phyloP scores from a whole-genome alignment of 2,113 vertebrate genomes.

The Oncorhynchus tshawytscha region DNA sequence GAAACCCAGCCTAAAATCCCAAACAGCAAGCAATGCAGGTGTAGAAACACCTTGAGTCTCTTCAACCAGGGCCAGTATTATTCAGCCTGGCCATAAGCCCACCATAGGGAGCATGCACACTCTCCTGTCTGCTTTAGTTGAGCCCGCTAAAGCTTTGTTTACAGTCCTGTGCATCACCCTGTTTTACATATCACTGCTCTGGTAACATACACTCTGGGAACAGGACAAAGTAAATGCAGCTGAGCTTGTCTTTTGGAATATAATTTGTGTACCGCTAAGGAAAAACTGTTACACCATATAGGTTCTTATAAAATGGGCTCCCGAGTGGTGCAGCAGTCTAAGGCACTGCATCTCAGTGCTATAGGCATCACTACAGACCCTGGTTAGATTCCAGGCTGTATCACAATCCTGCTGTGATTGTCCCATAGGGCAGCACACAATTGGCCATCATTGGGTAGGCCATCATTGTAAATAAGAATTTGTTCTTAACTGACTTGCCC shows the following conservation, averaged over 20 bases:
- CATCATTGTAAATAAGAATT: too few relatives aligned
- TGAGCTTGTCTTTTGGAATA: conserved; percentile 51
- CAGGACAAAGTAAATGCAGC: conserved; percentile 46
- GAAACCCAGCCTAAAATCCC: too few relatives aligned
- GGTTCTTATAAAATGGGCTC: neutral
- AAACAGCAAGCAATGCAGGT: too few relatives aligned
- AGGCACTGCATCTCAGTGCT: too few relatives aligned
- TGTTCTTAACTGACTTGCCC: too few relatives aligned
- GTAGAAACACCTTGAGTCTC: conserved; percentile 34
- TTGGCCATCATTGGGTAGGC: too few relatives aligned
- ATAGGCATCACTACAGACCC: too few relatives aligned
- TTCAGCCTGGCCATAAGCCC: conserved; percentile 36
- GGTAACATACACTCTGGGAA: conserved; percentile 43
- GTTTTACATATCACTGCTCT: conserved; percentile 62
- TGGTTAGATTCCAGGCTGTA: too few relatives aligned
- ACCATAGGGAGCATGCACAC: conserved; percentile 55
- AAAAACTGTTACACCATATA: neutral
- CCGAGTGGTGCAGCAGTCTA: too few relatives aligned
- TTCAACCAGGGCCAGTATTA: conserved; percentile 33
- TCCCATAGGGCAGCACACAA: too few relatives aligned
- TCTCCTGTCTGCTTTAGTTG: conserved; percentile 31
- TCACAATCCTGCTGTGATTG: too few relatives aligned
- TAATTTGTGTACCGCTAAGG: conserved; percentile 22
- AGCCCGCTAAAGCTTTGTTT: conserved; percentile 52
- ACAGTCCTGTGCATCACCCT: conserved; percentile 49